phyloP scores from a whole-genome alignment of 1,140 invertebrate genomes.

The Paracyclopina nana region DNA sequence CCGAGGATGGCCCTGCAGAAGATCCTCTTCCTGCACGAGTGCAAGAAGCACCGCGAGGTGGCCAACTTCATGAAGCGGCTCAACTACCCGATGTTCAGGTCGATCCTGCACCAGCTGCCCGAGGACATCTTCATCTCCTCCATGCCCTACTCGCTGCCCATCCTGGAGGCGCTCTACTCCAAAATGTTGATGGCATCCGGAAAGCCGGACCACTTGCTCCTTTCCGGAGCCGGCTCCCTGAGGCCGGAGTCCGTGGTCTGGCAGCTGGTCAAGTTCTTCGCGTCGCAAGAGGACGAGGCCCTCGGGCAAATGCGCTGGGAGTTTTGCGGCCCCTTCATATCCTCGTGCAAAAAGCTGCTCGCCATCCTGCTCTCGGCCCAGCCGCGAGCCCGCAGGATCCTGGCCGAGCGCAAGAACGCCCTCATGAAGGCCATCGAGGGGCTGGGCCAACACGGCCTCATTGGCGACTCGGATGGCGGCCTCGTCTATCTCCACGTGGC shows the following conservation, averaged over 20 bases:
- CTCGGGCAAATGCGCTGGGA: constrained; percentile 27
- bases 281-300: constrained; percentile 33
- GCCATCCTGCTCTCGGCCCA: constrained; percentile 35
- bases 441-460: constrained; percentile 66
- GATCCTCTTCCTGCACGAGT: constrained; percentile 50
- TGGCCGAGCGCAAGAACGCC: constrained; percentile 42
- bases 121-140: constrained; percentile 65
- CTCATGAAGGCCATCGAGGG: constrained; percentile 61
- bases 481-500: constrained; percentile 40
- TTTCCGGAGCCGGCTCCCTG: constrained; percentile 26
- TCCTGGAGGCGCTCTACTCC: constrained; percentile 63
- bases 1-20: constrained; percentile 45
- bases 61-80: constrained; percentile 50
- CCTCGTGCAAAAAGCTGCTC: constrained; percentile 35
- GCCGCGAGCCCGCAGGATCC: constrained; percentile 33
- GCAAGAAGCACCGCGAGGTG: constrained; percentile 52
- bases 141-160: constrained; percentile 57
- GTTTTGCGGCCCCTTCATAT: constrained; percentile 30
- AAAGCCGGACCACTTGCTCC: constrained; percentile 15
- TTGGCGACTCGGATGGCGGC: constrained; percentile 36
- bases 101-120: constrained; percentile 48
- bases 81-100: constrained; percentile 45
- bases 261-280: constrained; percentile 56
- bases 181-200: constrained; percentile 36
- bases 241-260: constrained; percentile 52